Percentiles rank a stretch among this genome's conserved stretches.
Evolutionary conservation across 2,797 vertebrate genomes (phyloP).

Genomic region (Coregonus suidteri): DNA sequence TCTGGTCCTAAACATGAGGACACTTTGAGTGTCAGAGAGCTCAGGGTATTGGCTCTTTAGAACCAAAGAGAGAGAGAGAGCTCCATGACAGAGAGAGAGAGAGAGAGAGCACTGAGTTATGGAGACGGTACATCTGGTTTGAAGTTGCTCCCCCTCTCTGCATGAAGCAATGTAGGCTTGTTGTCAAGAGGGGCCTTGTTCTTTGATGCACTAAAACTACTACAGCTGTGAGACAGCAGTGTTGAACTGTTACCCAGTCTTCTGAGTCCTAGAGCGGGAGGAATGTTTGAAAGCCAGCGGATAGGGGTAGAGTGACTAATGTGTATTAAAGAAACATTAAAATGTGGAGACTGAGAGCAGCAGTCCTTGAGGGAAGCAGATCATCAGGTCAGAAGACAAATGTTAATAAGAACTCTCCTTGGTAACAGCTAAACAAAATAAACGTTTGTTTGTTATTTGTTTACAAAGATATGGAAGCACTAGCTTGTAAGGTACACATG

Average conservation of each 20-base stretch:
- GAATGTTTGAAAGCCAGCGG: background rate
- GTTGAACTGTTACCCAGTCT: background rate
- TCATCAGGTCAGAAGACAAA: background rate
- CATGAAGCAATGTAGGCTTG: background rate
- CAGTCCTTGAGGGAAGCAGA: background rate
- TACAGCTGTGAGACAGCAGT: slow-evolving; percentile 14
- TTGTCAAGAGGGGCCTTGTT: background rate
- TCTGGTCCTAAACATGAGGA: slow-evolving; percentile 16
- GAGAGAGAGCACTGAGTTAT: slow-evolving; percentile 6
- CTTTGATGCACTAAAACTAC: slow-evolving; percentile 4
- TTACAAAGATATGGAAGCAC: too few species aligned
- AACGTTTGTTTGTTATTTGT: background rate
- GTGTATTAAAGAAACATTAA: background rate
- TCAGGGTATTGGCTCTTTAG: background rate
- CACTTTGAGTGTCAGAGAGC: background rate
- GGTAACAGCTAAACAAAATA: background rate
- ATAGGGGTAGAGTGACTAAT: background rate
- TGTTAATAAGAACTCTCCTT: background rate
- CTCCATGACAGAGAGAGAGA: background rate
- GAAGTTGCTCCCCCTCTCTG: background rate
- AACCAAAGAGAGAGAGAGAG: background rate
- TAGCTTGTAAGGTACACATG: too few species aligned
- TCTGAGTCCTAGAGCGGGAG: slow-evolving; percentile 15
- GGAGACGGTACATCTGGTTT: slow-evolving; percentile 47
- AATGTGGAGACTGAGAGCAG: background rate